Conservation (phyloP, 2,113 vertebrate genomes). For the Dascyllus trimaculatus region DNA sequence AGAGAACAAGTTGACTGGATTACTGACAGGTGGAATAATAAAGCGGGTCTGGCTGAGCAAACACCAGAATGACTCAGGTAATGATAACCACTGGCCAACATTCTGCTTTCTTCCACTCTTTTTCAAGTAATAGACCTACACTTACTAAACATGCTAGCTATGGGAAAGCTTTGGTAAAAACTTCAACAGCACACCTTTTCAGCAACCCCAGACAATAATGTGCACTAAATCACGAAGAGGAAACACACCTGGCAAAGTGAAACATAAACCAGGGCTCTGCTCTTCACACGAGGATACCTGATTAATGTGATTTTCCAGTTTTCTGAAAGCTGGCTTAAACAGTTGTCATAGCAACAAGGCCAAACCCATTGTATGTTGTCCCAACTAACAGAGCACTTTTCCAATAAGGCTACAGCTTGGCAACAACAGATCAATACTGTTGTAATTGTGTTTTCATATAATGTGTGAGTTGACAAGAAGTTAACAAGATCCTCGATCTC, state of each 20-base stretch:
- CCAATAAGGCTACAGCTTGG: neutral
- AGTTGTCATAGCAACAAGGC: constrained; percentile 29
- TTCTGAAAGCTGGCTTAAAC: neutral
- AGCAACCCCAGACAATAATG: too few relatives aligned
- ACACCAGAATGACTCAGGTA: constrained; percentile 23
- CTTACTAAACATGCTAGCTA: neutral
- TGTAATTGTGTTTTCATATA: neutral
- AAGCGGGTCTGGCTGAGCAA: neutral
- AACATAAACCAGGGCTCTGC: neutral
- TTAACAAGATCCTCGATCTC: too few relatives aligned
- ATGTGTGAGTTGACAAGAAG: too few relatives aligned
- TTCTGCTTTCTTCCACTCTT: neutral
- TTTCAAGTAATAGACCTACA: neutral
- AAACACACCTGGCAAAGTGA: neutral
- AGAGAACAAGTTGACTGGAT: neutral
- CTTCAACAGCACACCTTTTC: neutral
- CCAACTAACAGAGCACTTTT: neutral
- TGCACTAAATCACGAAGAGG: neutral
- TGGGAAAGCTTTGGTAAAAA: neutral
- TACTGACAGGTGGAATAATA: constrained; percentile 4
- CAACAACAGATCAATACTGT: neutral
- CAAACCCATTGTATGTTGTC: neutral
- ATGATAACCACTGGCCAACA: neutral
- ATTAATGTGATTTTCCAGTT: constrained; percentile 8
- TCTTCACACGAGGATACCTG: neutral